phyloP scores from a whole-genome alignment of 2,888 invertebrate species.

The Therioaphis trifolii region DNA sequence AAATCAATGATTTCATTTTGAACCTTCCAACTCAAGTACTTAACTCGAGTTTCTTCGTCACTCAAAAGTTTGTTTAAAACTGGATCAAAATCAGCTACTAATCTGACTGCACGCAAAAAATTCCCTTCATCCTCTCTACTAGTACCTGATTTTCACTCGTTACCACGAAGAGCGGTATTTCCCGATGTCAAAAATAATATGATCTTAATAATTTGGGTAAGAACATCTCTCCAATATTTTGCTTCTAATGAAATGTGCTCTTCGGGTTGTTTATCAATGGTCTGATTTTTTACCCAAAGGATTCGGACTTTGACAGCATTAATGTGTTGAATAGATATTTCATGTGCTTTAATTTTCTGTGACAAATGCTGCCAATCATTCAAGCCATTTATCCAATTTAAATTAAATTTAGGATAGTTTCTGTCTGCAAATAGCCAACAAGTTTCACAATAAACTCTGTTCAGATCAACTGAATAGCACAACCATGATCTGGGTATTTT shows the following conservation, averaged over 20 bases:
- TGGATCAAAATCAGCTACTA: no score
- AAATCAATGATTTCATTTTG: no score
- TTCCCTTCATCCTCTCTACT: not conserved
- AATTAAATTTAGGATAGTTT: not conserved
- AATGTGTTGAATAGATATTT: constrained; percentile 31
- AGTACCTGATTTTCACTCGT: not conserved
- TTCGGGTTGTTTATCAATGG: not conserved
- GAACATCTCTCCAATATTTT: constrained; percentile 16
- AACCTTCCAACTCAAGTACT: no score
- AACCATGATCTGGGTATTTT: not conserved
- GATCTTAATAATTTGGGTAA: constrained; percentile 3
- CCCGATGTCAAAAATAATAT: constrained; percentile 12
- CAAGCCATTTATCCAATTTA: constrained; percentile 12
- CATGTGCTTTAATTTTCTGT: constrained; percentile 22
- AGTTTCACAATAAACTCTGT: constrained; percentile 23
- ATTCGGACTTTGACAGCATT: not conserved
- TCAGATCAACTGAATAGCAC: no score
- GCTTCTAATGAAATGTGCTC: constrained; percentile 3
- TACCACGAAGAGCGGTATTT: no score
- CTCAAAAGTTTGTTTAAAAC: no score
- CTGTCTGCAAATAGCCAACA: constrained; percentile 27
- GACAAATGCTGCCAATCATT: no score
- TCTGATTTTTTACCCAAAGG: constrained; percentile 1
- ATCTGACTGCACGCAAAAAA: not conserved
- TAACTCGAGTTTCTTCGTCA: no score